Conservation (phyloP, 1,140 invertebrate genomes). For the Whitmania pigra region DNA sequence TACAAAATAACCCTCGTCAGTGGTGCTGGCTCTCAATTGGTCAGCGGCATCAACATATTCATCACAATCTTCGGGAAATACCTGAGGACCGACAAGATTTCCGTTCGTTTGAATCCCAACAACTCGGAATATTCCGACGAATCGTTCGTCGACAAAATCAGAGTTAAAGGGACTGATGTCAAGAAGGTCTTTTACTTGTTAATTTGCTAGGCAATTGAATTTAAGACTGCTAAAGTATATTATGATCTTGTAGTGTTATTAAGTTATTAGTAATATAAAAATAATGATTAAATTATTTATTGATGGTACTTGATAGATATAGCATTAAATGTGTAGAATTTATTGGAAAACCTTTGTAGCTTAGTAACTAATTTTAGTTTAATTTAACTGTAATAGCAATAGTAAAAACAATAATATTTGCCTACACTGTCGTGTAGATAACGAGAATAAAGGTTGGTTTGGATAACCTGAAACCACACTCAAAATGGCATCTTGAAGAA, state of each 20-base stretch:
- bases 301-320: not conserved
- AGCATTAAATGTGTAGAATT: not conserved
- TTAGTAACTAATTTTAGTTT: not conserved
- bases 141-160: not conserved
- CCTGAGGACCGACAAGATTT: not conserved
- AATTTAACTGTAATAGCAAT: no score
- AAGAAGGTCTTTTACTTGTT: not conserved
- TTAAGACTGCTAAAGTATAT: not conserved
- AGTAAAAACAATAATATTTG: no score
- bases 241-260: not conserved
- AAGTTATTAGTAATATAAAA: not conserved
- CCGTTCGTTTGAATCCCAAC: not conserved
- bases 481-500: not conserved
- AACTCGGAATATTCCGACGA: not conserved
- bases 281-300: not conserved
- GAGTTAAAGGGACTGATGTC: not conserved
- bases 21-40: not conserved
- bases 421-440: not conserved
- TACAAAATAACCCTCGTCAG: not conserved
- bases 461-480: not conserved
- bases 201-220: not conserved
- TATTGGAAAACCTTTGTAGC: no score
- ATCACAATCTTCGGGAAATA: not conserved
- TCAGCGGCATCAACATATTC: conserved; percentile 1
- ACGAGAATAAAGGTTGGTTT: conserved; percentile 2